A percentile compares a stretch with the other conserved stretches of the same genome.
Evolutionary conservation across 2,113 vertebrate species (phyloP).

Genomic region (Choloepus hoffmanni): DNA sequence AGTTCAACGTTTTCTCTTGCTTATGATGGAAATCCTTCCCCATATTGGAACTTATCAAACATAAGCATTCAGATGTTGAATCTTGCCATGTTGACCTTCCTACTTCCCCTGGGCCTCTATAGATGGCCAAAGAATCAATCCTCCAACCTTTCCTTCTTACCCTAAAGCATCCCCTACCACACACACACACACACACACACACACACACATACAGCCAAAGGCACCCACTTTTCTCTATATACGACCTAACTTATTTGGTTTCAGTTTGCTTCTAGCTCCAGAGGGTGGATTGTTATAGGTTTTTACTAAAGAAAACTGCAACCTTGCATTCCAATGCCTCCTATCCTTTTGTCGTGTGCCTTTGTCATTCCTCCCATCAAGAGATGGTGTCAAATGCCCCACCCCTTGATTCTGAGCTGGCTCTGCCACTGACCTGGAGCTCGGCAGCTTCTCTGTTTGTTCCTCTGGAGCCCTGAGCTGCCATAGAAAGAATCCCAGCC

Average conservation of each 20-base stretch:
- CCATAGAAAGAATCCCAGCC: background rate
- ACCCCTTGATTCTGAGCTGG: background rate
- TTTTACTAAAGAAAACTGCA: background rate
- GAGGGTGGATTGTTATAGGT: fast-evolving
- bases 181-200: too few relatives aligned
- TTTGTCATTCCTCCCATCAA: background rate
- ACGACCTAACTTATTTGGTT: background rate
- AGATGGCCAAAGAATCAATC: fast-evolving
- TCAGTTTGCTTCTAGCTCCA: background rate
- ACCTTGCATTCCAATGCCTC: background rate
- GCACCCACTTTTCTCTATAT: fast-evolving
- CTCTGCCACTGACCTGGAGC: background rate
- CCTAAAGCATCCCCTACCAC: background rate
- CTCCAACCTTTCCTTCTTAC: background rate
- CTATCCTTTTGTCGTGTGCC: fast-evolving
- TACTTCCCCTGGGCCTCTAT: background rate
- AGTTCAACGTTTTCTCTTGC: background rate
- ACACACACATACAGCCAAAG: background rate
- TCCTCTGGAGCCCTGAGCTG: background rate
- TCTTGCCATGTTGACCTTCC: fast-evolving
- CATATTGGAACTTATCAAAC: background rate
- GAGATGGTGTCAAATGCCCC: background rate
- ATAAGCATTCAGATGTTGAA: background rate
- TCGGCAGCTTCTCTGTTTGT: background rate
- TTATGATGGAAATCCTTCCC: background rate